Percentiles rank a stretch among this genome's conserved stretches.
phyloP scores from a whole-genome alignment of 2,888 invertebrate species.

The Nycteola revayana region DNA sequence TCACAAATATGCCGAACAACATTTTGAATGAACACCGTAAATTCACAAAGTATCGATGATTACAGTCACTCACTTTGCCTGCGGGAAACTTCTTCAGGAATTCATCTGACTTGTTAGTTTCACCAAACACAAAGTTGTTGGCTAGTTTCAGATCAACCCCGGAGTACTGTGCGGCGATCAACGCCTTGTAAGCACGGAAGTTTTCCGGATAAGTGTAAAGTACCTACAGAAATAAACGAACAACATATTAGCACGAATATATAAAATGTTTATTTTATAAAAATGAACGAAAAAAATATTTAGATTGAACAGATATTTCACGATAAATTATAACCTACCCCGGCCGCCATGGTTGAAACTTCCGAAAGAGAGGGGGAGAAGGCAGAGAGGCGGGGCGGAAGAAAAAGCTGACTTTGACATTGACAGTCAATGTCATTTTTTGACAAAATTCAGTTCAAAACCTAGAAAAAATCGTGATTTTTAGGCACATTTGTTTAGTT shows the following conservation, averaged over 20 bases:
- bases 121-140: constrained; percentile 94
- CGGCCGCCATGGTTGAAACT: constrained; percentile 85
- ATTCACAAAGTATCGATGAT: constrained; percentile 20
- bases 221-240: constrained; percentile 87
- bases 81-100: constrained; percentile 98
- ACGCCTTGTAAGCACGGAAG: constrained; percentile 98
- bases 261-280: constrained; percentile 25
- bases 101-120: constrained; percentile 92
- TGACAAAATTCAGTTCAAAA: too few relatives aligned
- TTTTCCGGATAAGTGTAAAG: constrained; percentile 99
- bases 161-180: constrained; percentile 98
- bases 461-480: too few relatives aligned
- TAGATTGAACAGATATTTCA: constrained; percentile 59
- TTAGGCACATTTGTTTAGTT: too few relatives aligned
- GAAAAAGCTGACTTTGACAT: constrained; percentile 33
- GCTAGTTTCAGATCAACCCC: constrained; percentile 92
- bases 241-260: constrained; percentile 19
- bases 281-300: constrained; percentile 15
- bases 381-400: constrained; percentile 9
- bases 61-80: constrained; percentile 90
- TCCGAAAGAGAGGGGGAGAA: constrained; percentile 47
- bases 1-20: constrained; percentile 34
- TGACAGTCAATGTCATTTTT: constrained; percentile 31
- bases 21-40: not conserved
- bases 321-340: constrained; percentile 82